These are phyloP conservation scores for Diaprepes abbreviatus DNA, from an alignment of 2,888 invertebrate species.

Conservation along the genomic window DNA sequence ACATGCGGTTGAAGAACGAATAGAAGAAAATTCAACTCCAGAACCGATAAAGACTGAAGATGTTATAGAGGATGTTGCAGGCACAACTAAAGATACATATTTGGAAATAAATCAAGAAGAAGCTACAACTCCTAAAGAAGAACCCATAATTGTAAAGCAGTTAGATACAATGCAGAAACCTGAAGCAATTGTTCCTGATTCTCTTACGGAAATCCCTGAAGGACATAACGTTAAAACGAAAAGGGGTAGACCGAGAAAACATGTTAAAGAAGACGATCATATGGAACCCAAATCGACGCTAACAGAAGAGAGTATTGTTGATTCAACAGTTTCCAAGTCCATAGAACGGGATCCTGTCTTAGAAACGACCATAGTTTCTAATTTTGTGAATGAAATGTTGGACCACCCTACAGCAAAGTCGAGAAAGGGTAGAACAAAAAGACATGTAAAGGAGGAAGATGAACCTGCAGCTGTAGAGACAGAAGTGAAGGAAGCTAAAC, in stretches of 20 bases:
- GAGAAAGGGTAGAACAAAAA: not conserved
- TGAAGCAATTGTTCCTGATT: not conserved
- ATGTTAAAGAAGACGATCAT: not conserved
- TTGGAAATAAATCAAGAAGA: not conserved
- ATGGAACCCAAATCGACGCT: not conserved
- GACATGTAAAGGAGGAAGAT: not conserved
- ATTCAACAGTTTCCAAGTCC: not conserved
- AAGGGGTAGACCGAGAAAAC: not conserved
- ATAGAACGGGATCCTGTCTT: too few relatives aligned
- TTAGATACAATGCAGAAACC: not conserved
- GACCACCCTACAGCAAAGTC: not conserved
- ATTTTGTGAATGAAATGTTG: not conserved
- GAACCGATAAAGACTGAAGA: too few relatives aligned
- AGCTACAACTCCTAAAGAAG: not conserved
- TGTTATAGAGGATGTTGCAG: too few relatives aligned
- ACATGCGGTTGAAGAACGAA: not conserved
- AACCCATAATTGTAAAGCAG: not conserved
- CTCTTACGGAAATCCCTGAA: not conserved
- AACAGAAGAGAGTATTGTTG: not conserved
- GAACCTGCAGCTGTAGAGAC: not conserved
- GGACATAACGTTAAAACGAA: not conserved
- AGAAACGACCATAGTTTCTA: not conserved
- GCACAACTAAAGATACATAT: not conserved
- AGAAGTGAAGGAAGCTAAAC: not conserved
- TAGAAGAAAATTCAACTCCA: too few relatives aligned